Base-by-base conservation (phyloP, 2,888 invertebrate species). In the Microplitis deprimator region DNA sequence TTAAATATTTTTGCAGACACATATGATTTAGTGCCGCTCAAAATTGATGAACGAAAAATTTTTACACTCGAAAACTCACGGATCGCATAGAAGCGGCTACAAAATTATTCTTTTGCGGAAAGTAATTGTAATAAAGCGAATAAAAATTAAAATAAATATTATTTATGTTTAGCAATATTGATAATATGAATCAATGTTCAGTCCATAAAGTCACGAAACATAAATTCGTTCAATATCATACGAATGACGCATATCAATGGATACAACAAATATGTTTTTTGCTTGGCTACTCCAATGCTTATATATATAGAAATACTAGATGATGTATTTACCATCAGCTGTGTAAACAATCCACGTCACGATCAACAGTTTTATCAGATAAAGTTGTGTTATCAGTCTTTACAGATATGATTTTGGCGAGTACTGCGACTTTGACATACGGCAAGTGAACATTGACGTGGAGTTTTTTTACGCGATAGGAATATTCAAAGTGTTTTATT, bases 321-420 rank as follows among this genome's bases (percentile, higher is more conserved):
- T 71, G 60, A 61, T 67, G 65, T 13, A 61, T 76, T 75, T 16
- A 50, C 64, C 60, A 65, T 61, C 68, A 64, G 20, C 20, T 61
- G 38, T 17, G 74, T 73, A 67, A 64, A 74, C 75, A 75, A 20
- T 50, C 68, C 70, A 60, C 73, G 68, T 79, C 67, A 41, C 68
- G 67, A 67, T 69, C 74, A 50, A 75, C 76, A 74, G 72, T 80
- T 81, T 79, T 78, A 80, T 81, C 81, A 79, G 79, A 79, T 80
- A 80, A 40, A 76, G 71, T 68, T 7, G 16, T 73, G 80, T 73
- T 81, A 81, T 81, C 81, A 81, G 79, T 79, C 79, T 79, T 50
- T 50, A 38, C 76, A 76, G 81, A 81, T 81, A 81, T 79, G 68
- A 67, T 75, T 77, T 74, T 78, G 68, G 77, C 50, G 62, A 77